phyloP scores from a whole-genome alignment of 2,888 invertebrate genomes.

The Griposia aprilina region DNA sequence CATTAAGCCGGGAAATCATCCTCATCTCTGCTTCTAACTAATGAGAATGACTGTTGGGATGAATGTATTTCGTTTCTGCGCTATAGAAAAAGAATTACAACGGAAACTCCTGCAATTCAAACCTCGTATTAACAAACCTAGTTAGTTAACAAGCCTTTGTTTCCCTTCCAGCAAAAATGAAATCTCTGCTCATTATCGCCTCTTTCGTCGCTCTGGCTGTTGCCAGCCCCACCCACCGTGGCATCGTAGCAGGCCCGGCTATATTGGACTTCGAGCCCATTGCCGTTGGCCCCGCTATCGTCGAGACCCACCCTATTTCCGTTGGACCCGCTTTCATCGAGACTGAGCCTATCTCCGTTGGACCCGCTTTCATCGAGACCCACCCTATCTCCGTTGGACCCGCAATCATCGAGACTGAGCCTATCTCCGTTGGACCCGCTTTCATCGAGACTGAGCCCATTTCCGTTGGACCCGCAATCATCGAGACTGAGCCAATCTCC shows the following conservation, averaged over 20 bases:
- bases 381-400: constrained; percentile 54
- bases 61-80: not conserved
- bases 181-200: constrained; percentile 59
- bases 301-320: constrained; percentile 40
- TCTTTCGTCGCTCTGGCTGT: constrained; percentile 64
- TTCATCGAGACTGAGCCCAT: constrained; percentile 43
- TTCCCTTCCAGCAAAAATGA: constrained; percentile 61
- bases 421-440: constrained; percentile 50
- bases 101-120: not conserved
- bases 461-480: constrained; percentile 57
- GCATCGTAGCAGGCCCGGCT: constrained; percentile 61
- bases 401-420: constrained; percentile 45
- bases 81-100: not conserved
- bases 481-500: constrained; percentile 33
- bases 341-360: constrained; percentile 32
- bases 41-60: too few relatives aligned
- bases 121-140: too few relatives aligned
- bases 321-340: constrained; percentile 60
- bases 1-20: not conserved
- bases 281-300: constrained; percentile 56
- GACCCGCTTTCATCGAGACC: constrained; percentile 47
- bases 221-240: constrained; percentile 66
- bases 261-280: constrained; percentile 58
- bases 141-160: not conserved
- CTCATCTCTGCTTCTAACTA: not conserved